Evolutionary conservation across 2,113 vertebrate genomes (phyloP).

Genomic region (Morone saxatilis): DNA sequence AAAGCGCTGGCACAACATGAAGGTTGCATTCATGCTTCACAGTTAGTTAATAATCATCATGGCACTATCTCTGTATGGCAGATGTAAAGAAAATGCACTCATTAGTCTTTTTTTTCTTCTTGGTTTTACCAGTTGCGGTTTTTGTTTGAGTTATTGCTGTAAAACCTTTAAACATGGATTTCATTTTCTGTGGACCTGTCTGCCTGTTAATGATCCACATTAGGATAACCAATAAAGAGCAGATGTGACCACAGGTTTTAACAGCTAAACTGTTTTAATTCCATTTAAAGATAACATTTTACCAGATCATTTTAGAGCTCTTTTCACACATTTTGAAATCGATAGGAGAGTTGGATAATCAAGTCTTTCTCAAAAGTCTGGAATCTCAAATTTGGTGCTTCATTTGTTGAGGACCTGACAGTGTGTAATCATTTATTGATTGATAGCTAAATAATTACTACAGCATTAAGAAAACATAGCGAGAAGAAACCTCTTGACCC

Average conservation of each 20-base stretch:
- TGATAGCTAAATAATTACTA: not conserved
- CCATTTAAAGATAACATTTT: not conserved
- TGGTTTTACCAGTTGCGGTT: not conserved
- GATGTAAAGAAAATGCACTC: constrained; percentile 14
- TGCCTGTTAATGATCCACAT: constrained; percentile 44
- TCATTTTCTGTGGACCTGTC: constrained; percentile 20
- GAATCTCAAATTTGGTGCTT: not conserved
- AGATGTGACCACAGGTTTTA: constrained; percentile 41
- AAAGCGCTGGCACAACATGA: not conserved
- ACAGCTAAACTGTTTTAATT: not conserved
- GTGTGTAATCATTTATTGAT: not conserved
- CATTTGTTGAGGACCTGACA: constrained; percentile 1
- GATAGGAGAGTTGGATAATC: not conserved
- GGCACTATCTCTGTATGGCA: constrained; percentile 6
- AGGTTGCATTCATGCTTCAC: not conserved
- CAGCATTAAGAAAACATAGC: not conserved
- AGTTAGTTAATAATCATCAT: not conserved
- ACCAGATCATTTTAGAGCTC: not conserved
- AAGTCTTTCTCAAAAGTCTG: not conserved
- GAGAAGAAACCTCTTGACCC: not conserved
- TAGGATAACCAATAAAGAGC: constrained; percentile 38
- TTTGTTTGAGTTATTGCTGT: constrained; percentile 19
- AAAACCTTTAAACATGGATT: constrained; percentile 24
- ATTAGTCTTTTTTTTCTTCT: not conserved
- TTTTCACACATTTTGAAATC: constrained; percentile 20